Evolutionary conservation across 2,797 vertebrate genomes (phyloP).

Genomic region (Galagoides demidoff): DNA sequence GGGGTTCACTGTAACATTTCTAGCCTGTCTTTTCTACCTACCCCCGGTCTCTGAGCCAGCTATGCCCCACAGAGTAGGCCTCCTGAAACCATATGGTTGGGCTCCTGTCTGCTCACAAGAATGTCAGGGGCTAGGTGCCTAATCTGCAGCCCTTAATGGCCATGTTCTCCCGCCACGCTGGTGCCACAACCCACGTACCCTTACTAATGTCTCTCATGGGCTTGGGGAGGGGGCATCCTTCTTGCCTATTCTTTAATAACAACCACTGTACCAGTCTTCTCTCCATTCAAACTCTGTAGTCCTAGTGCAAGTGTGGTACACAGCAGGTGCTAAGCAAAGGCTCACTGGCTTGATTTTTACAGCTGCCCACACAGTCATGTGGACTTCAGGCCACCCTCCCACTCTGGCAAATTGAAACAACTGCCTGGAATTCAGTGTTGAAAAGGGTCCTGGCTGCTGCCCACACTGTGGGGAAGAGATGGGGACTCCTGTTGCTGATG

Average conservation of each 20-base stretch:
- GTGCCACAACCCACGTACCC: neutral
- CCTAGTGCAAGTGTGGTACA: neutral
- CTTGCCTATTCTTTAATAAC: neutral
- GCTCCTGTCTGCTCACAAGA: neutral
- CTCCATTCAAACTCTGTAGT: neutral
- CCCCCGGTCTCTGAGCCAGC: neutral
- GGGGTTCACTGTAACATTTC: rapidly evolving
- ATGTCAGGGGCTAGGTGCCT: neutral
- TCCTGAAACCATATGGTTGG: neutral
- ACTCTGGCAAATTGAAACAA: rapidly evolving
- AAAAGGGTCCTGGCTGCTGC: neutral
- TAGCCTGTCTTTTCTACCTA: neutral
- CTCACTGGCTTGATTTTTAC: neutral
- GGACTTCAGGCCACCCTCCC: neutral
- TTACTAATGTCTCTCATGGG: rapidly evolving
- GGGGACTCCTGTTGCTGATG: neutral
- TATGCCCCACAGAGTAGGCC: neutral
- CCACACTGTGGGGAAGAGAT: neutral
- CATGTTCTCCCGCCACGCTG: rapidly evolving
- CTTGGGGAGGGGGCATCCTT: neutral
- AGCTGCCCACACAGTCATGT: neutral
- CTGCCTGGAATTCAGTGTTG: neutral
- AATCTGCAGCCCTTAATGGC: rapidly evolving
- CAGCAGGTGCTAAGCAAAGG: neutral
- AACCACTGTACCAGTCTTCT: neutral